Evolutionary conservation across 1,140 invertebrate genomes (phyloP).

Genomic region (Drosophila sucinea): DNA sequence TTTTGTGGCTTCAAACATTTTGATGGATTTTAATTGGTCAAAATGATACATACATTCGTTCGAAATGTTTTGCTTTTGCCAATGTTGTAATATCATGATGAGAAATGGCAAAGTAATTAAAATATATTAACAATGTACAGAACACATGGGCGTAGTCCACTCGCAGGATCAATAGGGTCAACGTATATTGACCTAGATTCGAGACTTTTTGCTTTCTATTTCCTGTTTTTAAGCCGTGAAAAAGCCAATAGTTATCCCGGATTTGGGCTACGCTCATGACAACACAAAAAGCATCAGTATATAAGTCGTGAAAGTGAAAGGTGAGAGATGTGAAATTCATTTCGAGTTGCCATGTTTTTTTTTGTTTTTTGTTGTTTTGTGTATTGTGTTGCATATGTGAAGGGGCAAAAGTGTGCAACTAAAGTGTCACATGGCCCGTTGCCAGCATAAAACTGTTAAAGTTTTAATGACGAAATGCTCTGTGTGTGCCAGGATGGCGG

Average conservation of each 20-base stretch:
- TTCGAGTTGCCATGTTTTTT: constrained; percentile 58
- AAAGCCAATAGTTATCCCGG: neutral
- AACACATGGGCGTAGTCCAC: neutral
- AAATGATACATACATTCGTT: neutral
- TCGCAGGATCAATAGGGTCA: no score
- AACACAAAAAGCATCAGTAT: constrained; percentile 2
- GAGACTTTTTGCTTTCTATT: neutral
- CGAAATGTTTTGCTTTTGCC: no score
- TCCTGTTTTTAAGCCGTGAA: neutral
- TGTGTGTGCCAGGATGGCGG: constrained; percentile 23
- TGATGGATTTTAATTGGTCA: neutral
- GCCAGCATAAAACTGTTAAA: constrained; percentile 72
- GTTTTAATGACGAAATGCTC: constrained; percentile 66
- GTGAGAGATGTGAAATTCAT: constrained; percentile 62
- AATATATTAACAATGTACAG: neutral
- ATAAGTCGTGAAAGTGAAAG: constrained; percentile 49
- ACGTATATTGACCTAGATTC: no score
- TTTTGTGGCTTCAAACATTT: neutral
- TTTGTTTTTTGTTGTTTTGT: constrained; percentile 46
- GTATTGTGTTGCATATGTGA: constrained; percentile 3
- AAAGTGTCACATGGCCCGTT: constrained; percentile 65
- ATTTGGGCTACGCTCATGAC: constrained; percentile 2
- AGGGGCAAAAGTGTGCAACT: constrained; percentile 36
- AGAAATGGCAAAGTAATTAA: neutral
- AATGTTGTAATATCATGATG: no score